These are phyloP conservation scores for Patella vulgata DNA, from an alignment of 1,140 invertebrate genomes.

Conservation along the genomic window DNA sequence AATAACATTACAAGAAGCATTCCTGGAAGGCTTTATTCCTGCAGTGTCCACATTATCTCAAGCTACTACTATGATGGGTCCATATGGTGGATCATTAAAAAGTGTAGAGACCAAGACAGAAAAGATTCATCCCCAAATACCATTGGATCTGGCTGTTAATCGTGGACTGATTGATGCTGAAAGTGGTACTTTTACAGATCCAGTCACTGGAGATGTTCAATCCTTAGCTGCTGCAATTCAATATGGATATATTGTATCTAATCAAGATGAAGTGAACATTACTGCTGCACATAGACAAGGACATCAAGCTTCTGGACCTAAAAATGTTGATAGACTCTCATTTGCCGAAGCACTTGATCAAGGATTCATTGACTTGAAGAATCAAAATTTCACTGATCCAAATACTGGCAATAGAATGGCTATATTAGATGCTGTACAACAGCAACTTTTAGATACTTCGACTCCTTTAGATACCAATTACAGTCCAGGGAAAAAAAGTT, in stretches of 20 bases:
- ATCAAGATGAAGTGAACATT: conserved; percentile 7
- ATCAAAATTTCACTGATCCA: conserved; percentile 79
- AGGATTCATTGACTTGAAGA: conserved; percentile 80
- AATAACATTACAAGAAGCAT: conserved; percentile 55
- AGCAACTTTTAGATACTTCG: conserved; percentile 77
- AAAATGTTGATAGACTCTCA: conserved; percentile 44
- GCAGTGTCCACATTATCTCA: conserved; percentile 1
- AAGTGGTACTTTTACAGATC: conserved; percentile 78
- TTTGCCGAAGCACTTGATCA: conserved; percentile 62
- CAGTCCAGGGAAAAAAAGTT: conserved; percentile 68
- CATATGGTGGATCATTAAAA: too few species aligned
- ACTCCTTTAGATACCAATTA: conserved; percentile 51
- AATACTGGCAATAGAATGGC: conserved; percentile 80
- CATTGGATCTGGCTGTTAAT: conserved; percentile 55
- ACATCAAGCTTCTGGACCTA: conserved; percentile 11
- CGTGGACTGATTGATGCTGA: conserved; percentile 79
- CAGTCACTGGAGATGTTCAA: conserved; percentile 81
- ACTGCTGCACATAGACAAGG: conserved; percentile 18
- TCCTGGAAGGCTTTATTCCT: conserved; percentile 54
- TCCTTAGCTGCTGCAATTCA: conserved; percentile 84
- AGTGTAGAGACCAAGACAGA: too few species aligned
- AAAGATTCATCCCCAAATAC: background rate
- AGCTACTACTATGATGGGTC: background rate
- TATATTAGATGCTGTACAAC: conserved; percentile 83
- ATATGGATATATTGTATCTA: conserved; percentile 64